phyloP scores from a whole-genome alignment of 2,113 vertebrate genomes.

The Cyanoliseus patagonus region DNA sequence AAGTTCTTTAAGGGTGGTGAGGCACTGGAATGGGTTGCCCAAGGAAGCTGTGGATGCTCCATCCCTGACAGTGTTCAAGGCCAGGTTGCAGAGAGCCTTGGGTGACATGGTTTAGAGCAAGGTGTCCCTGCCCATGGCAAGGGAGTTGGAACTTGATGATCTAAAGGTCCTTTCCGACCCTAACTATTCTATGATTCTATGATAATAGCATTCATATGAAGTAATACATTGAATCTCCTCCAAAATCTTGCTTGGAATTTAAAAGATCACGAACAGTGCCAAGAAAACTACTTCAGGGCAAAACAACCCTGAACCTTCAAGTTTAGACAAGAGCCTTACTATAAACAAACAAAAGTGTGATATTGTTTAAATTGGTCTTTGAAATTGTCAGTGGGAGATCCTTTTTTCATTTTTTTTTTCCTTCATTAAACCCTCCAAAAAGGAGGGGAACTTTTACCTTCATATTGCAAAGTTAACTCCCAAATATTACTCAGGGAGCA shows the following conservation, averaged over 20 bases:
- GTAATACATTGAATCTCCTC: slow-evolving; percentile 58
- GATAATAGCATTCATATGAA: slow-evolving; percentile 35
- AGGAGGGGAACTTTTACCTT: slow-evolving; percentile 27
- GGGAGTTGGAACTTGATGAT: too few relatives aligned
- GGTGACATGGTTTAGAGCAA: too few relatives aligned
- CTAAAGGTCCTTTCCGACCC: too few relatives aligned
- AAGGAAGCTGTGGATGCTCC: too few relatives aligned
- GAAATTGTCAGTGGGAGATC: slow-evolving; percentile 57
- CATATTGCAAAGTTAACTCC: background rate
- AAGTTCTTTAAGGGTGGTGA: too few relatives aligned
- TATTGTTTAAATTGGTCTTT: slow-evolving; percentile 61
- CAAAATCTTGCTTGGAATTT: slow-evolving; percentile 61
- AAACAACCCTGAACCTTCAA: slow-evolving; percentile 53
- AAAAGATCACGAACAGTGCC: slow-evolving; percentile 33
- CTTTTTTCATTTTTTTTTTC: background rate
- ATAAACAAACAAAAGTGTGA: slow-evolving; percentile 62
- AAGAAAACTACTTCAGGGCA: slow-evolving; percentile 62
- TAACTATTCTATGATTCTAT: too few relatives aligned
- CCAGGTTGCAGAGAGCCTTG: too few relatives aligned
- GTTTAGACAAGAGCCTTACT: slow-evolving; percentile 57
- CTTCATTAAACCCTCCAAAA: background rate
- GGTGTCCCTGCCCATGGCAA: too few relatives aligned
- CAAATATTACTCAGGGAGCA: background rate
- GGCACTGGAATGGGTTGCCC: too few relatives aligned
- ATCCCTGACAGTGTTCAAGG: too few relatives aligned